These are phyloP conservation scores for Harpalus rubripes DNA, from an alignment of 2,888 invertebrate species.

Conservation along the genomic window DNA sequence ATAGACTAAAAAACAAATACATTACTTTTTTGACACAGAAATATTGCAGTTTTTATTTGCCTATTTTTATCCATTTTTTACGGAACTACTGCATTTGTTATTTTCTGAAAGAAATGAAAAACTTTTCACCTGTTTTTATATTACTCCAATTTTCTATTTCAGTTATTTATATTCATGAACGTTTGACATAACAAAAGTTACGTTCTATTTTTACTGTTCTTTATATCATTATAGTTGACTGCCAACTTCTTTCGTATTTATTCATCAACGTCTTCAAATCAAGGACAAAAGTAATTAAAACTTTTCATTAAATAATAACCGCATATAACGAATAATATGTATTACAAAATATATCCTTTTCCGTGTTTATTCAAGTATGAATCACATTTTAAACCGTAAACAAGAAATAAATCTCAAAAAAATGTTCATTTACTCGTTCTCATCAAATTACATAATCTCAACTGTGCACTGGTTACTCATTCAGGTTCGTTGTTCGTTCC, in stretches of 20 bases:
- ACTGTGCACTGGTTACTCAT: conserved; percentile 27
- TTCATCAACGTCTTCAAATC: conserved; percentile 6
- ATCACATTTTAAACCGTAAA: not conserved
- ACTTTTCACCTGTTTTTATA: no score
- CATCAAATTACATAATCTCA: conserved; percentile 32
- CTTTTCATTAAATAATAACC: conserved; percentile 26
- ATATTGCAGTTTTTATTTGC: no score
- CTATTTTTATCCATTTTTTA: no score
- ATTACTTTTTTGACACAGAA: no score
- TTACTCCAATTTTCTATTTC: no score
- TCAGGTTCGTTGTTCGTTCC: conserved; percentile 38
- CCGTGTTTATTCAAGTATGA: not conserved
- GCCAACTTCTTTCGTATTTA: not conserved
- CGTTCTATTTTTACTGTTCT: no score
- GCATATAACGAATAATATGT: conserved; percentile 1
- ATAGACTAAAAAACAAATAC: no score
- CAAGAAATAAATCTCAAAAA: not conserved
- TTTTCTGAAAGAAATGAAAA: no score
- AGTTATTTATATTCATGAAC: no score
- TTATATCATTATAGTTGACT: no score
- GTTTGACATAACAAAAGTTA: no score
- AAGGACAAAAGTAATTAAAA: conserved; percentile 38
- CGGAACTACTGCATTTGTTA: no score
- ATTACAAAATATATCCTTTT: conserved; percentile 21
- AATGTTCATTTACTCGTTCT: not conserved